A percentile compares a stretch with the other conserved stretches of the same genome.
Conservation (phyloP, 2,797 vertebrate genomes). For the Eospalax fontanierii region DNA sequence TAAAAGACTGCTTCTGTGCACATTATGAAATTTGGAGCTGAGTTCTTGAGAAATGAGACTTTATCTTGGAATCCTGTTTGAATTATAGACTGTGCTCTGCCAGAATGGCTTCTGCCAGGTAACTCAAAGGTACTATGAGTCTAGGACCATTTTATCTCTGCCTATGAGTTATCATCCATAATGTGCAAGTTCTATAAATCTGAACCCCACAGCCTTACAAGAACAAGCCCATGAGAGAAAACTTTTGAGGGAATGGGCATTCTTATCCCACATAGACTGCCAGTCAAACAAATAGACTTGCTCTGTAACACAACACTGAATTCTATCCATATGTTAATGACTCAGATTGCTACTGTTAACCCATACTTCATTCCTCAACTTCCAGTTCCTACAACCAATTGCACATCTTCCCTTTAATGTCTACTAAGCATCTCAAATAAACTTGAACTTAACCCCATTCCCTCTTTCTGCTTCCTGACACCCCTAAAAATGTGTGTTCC, state of each 20-base stretch:
- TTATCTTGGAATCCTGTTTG: slow-evolving; percentile 26
- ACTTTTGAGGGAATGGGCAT: neutral
- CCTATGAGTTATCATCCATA: neutral
- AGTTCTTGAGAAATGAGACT: neutral
- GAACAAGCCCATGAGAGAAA: neutral
- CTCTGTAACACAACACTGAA: neutral
- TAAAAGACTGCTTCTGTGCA: neutral
- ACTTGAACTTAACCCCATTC: neutral
- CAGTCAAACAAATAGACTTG: neutral
- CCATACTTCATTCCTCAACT: neutral
- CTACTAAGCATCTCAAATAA: neutral
- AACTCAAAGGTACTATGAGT: neutral
- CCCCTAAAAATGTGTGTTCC: neutral
- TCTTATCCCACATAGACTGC: neutral
- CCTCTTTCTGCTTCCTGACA: neutral
- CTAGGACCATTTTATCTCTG: neutral
- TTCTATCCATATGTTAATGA: neutral
- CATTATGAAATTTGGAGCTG: neutral
- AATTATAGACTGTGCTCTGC: neutral
- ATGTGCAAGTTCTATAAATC: slow-evolving; percentile 7
- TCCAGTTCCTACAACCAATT: neutral
- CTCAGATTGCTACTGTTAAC: neutral
- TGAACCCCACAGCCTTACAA: neutral
- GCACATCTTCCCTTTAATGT: neutral
- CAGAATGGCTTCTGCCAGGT: slow-evolving; percentile 1